phyloP scores from a whole-genome alignment of 2,888 invertebrate genomes.

The Automeris io region DNA sequence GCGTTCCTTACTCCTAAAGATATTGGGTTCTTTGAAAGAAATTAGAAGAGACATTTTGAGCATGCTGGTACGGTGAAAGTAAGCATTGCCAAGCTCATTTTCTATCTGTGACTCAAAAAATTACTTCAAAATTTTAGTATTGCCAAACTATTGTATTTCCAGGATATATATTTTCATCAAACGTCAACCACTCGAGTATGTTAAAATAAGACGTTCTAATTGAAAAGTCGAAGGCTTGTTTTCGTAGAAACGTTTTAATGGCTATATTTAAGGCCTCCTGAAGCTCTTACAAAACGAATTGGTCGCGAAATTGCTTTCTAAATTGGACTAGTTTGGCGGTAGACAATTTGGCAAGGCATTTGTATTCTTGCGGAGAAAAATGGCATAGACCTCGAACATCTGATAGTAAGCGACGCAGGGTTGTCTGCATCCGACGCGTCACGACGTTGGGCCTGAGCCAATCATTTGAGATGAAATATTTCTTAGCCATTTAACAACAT shows the following conservation, averaged over 20 bases:
- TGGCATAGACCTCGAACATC: conserved; percentile 68
- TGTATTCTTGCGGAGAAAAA: conserved; percentile 74
- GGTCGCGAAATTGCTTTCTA: conserved; percentile 74
- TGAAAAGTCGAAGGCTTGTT: conserved; percentile 54
- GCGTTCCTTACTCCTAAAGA: no score
- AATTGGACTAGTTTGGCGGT: conserved; percentile 73
- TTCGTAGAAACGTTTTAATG: conserved; percentile 60
- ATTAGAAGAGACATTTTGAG: no score
- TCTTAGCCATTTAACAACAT: conserved; percentile 48
- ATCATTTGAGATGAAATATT: conserved; percentile 65
- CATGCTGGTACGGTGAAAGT: no score
- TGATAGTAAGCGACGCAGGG: conserved; percentile 60
- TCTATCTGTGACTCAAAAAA: no score
- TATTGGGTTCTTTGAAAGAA: no score
- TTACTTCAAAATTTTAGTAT: no score
- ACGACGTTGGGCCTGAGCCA: conserved; percentile 61
- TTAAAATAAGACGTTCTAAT: conserved; percentile 44
- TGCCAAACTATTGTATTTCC: no score
- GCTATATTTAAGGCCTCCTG: conserved; percentile 70
- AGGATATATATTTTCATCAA: no score
- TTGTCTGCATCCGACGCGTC: conserved; percentile 47
- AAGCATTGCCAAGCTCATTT: no score
- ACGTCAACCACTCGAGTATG: no score
- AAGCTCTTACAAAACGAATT: conserved; percentile 73
- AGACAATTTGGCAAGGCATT: conserved; percentile 76